Conservation (phyloP, 2,797 vertebrate genomes). For the Tokudaia muenninki region DNA sequence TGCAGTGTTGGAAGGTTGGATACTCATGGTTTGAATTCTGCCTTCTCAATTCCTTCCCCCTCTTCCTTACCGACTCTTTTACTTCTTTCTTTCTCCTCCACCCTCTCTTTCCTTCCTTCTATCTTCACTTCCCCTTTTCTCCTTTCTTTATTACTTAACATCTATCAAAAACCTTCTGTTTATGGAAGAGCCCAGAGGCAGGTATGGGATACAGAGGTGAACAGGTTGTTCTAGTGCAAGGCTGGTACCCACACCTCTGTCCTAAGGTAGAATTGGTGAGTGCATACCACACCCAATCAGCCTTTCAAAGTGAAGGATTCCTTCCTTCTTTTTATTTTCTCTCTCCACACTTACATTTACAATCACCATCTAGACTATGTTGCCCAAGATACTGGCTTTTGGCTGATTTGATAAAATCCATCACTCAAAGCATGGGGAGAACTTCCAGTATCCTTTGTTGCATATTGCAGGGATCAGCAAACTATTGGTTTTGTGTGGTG, state of each 20-base stretch:
- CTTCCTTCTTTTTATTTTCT: constrained; percentile 48
- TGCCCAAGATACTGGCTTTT: background rate
- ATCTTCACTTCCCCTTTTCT: background rate
- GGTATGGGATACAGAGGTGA: background rate
- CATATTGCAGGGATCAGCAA: constrained; percentile 58
- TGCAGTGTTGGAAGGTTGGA: background rate
- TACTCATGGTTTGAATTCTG: constrained; percentile 42
- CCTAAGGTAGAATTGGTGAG: background rate
- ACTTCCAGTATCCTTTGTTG: constrained; percentile 61
- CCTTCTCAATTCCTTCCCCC: background rate
- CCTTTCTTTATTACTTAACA: background rate
- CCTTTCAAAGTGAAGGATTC: constrained; percentile 55
- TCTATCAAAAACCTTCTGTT: background rate
- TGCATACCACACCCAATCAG: rapidly evolving
- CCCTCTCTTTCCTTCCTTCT: background rate
- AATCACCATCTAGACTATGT: constrained; percentile 35
- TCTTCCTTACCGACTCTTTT: too few relatives aligned
- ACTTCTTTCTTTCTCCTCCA: too few relatives aligned
- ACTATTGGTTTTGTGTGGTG: constrained; percentile 48
- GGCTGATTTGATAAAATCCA: constrained; percentile 66
- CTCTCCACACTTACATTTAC: constrained; percentile 5
- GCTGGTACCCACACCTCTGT: background rate
- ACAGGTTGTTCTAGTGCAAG: background rate
- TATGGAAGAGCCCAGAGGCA: background rate
- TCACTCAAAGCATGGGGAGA: constrained; percentile 27